A percentile compares a stretch with the other conserved stretches of the same genome.
phyloP scores from a whole-genome alignment of 2,888 invertebrate species.

The Rutpela maculata region DNA sequence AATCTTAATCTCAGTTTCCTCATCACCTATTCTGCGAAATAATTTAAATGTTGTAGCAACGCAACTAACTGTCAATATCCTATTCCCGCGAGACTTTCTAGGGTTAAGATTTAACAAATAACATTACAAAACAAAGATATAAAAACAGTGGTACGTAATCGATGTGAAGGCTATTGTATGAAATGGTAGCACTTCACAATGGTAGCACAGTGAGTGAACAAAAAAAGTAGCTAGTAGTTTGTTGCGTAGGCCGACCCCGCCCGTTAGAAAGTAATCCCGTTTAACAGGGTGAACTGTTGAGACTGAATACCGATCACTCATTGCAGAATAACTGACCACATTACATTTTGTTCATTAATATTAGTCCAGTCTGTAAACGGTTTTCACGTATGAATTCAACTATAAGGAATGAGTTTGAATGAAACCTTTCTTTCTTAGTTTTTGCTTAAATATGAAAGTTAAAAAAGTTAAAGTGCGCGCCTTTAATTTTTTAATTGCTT shows the following conservation, averaged over 20 bases:
- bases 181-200: conserved; percentile 65
- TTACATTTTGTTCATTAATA: conserved; percentile 25
- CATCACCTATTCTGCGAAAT: conserved; percentile 9
- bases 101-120: conserved; percentile 54
- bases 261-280: conserved; percentile 69
- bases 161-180: conserved; percentile 64
- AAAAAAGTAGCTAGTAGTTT: conserved; percentile 65
- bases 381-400: too few species aligned
- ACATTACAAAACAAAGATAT: conserved; percentile 54
- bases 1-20: conserved; percentile 20
- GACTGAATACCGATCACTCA: conserved; percentile 48
- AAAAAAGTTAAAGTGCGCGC: too few species aligned
- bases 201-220: conserved; percentile 60
- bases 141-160: conserved; percentile 61
- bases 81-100: conserved; percentile 48
- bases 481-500: too few species aligned
- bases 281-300: conserved; percentile 61
- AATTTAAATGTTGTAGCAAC: conserved; percentile 15
- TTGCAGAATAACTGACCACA: conserved; percentile 45
- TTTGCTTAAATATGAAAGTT: too few species aligned
- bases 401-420: too few species aligned
- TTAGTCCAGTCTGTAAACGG: too few species aligned
- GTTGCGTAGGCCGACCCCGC: conserved; percentile 69
- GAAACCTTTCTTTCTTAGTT: too few species aligned
- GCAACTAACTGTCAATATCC: conserved; percentile 35